Base-by-base conservation (phyloP, 1,140 invertebrate genomes). In the Pseudomyrmex sp. region DNA sequence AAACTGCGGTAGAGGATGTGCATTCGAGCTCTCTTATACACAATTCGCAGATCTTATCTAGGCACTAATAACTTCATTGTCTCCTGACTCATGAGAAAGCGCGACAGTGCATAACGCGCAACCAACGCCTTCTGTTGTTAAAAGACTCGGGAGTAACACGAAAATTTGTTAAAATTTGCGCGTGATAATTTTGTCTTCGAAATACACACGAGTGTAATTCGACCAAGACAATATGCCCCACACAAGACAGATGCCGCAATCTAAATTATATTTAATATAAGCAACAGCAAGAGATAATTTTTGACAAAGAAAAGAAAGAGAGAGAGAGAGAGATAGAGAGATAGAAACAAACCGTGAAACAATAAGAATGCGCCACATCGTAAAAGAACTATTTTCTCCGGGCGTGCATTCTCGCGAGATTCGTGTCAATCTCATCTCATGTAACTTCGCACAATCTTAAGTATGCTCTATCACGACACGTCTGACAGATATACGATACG, bases 391-490 rank as follows among this genome's bases (percentile, higher is more conserved):
- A 35, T 54, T 26, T n/a, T 52, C 35, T 3, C 0, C n/a, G 15
- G 0, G 18, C 4, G 54, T 56, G 44, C 15, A 59, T 59, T 20
- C 9, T 65, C 26, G 35, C 35, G 18, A 35, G 20, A 15, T 56
- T 68, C 35, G 20, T n/a, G 63, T 77, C 20, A 15, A 56, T 68
- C 26, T 58, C 35, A 59, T 44, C 18, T 68, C 9, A 10, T 50
- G 13, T n/a, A 56, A 69, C 9, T 26, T 68, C 61, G 46, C 18
- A 9, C 66, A 15, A 10, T 46, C 63, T 20, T 63, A 63, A 82
- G 61, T 82, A 54, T 23, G 69, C 23, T 85, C 68, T 61, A 73
- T 80, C 85, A 68, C 50, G 26, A 35, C 15, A 74, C 54, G 26
- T 66, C 54, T 62, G 65, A 52, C 63, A 48, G 26, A 23, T 15